Evolutionary conservation across 2,888 invertebrate species (phyloP).

Genomic region (Eupithecia subfuscata): DNA sequence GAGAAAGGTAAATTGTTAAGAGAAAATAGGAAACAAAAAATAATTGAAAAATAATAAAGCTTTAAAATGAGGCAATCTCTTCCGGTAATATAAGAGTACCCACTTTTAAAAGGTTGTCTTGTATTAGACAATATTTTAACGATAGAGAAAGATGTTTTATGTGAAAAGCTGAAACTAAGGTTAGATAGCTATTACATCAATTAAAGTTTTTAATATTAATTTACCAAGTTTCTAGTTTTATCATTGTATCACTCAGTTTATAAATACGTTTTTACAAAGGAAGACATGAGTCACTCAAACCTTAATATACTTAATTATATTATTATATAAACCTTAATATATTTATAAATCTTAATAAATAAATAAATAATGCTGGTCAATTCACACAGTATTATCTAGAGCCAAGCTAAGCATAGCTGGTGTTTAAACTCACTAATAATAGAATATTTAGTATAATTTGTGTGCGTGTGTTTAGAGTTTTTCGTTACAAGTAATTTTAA

Average conservation of each 20-base stretch:
- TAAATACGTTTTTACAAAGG: too few relatives aligned
- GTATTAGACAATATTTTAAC: neutral
- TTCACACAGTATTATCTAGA: too few relatives aligned
- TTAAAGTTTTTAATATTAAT: neutral
- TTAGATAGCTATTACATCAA: neutral
- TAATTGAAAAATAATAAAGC: constrained; percentile 7
- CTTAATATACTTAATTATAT: too few relatives aligned
- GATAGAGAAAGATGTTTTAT: neutral
- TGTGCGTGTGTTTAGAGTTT: neutral
- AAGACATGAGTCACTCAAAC: too few relatives aligned
- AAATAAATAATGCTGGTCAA: too few relatives aligned
- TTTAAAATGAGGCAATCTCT: constrained; percentile 10
- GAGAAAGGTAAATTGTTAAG: constrained; percentile 6
- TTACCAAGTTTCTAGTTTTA: neutral
- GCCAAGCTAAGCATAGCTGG: neutral
- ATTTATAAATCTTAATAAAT: too few relatives aligned
- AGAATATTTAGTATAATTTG: neutral
- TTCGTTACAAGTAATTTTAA: neutral
- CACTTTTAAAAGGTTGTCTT: neutral
- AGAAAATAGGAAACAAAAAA: constrained; percentile 13
- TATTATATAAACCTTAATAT: too few relatives aligned
- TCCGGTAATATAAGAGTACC: neutral
- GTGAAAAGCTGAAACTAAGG: neutral
- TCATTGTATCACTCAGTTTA: too few relatives aligned
- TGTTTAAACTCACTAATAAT: neutral